Evolutionary conservation across 2,113 vertebrate species (phyloP), one percentile per base, ranked within the genome.

Genomic region (Psittacara wagleri): DNA sequence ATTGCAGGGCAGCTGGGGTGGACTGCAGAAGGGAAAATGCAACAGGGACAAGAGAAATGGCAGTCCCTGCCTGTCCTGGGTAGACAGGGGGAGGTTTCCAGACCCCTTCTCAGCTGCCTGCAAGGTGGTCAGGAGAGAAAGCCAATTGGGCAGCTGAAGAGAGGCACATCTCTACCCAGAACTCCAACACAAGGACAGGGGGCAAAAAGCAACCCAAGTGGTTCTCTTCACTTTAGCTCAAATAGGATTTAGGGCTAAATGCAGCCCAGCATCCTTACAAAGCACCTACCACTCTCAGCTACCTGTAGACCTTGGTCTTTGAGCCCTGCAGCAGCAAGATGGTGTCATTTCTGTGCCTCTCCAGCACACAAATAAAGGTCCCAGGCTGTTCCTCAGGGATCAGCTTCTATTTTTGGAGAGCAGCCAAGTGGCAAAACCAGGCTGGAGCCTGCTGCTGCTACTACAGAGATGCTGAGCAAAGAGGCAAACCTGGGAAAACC

Each of bases 401-500:
- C 31, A 72, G 16, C 14, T 48, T 79, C 52, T 63, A 43, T 18
- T 79, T 91, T 75, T 1, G 0, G 82, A 82, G 91, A 90, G 62
- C 29, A 76, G 57, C 16, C 78, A 85, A 55, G 13, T 31, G 16
- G 33, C 16, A 64, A 80, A 93, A 88, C 16, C 11, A 88, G 20
- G 17, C 31, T 55, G 46, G 8, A 90, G 33, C 41, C 35, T 52
- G 28, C 7, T 5, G 31, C 27, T 11, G 7, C 11, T 76, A 52
- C 57, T 62, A 67, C 39, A 43, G 33, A 49, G 19, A 18, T 74
- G 29, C 49, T 19, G 17, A 89, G 69, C 8, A 35, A 61, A 43
- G 61, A 84, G 57, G 61, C 2, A 68, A 39, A 48, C 24, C 6
- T 0, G 0, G 41, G 31, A n/a, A 59, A 11, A 37, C 10, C 13